phyloP scores from a whole-genome alignment of 2,797 vertebrate genomes.

The Sebastes matsubarae region DNA sequence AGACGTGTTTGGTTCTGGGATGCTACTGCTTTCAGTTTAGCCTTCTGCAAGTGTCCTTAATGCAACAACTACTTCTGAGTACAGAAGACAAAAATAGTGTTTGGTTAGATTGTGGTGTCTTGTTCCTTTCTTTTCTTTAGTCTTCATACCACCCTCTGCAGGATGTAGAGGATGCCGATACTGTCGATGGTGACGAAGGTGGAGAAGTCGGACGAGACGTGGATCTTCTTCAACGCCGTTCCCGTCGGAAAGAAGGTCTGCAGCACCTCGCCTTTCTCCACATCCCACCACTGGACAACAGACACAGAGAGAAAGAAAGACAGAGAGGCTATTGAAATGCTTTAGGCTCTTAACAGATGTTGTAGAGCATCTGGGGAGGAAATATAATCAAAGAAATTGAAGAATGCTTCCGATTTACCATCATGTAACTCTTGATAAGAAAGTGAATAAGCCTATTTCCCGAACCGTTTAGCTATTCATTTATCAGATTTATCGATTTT shows the following conservation, averaged over 20 bases:
- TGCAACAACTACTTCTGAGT: neutral
- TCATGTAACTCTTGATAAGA: too few relatives aligned
- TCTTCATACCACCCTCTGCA: slow-evolving; percentile 82
- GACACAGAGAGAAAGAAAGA: slow-evolving; percentile 8
- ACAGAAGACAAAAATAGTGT: neutral
- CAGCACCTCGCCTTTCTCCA: slow-evolving; percentile 86
- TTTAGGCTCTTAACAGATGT: neutral
- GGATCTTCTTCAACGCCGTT: slow-evolving; percentile 89
- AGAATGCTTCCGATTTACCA: neutral
- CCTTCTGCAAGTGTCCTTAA: neutral
- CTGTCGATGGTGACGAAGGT: slow-evolving; percentile 94
- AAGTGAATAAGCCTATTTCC: neutral
- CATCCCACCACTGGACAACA: slow-evolving; percentile 90
- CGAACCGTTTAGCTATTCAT: too few relatives aligned
- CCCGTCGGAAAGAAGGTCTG: slow-evolving; percentile 96
- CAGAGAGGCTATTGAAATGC: neutral
- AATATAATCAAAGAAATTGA: neutral
- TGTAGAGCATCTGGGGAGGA: too few relatives aligned
- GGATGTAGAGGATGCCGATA: slow-evolving; percentile 94
- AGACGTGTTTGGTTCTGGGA: neutral
- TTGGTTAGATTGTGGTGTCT: neutral
- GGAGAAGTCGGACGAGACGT: slow-evolving; percentile 89
- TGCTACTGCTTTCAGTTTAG: neutral
- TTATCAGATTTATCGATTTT: neutral
- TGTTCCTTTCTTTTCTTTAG: neutral